Conservation (phyloP, 2,113 vertebrate genomes). For the Emydura subglobosa region DNA sequence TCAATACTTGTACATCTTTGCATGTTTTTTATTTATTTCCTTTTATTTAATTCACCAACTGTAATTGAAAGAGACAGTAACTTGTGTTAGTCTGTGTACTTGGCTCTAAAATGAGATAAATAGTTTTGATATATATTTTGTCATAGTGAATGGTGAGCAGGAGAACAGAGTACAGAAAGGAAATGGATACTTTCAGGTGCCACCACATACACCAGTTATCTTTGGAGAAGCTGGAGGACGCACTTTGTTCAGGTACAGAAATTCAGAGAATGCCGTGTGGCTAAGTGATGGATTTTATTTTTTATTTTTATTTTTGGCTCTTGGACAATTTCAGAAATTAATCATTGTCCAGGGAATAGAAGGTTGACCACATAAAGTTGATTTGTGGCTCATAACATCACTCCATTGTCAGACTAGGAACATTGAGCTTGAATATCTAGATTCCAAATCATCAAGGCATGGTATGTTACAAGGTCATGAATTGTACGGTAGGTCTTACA, state of each 20-base stretch:
- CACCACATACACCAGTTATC: conserved; percentile 98
- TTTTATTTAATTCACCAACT: not conserved
- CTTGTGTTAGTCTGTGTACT: not conserved
- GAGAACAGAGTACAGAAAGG: conserved; percentile 96
- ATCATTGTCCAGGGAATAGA: not conserved
- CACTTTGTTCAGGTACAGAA: conserved; percentile 93
- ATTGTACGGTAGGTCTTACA: not conserved
- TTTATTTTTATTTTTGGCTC: not conserved
- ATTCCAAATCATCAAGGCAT: not conserved
- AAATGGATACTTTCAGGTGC: conserved; percentile 99
- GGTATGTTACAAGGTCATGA: not conserved
- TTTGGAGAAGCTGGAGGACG: conserved; percentile 97
- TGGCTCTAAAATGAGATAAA: not conserved
- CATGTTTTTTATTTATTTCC: not conserved
- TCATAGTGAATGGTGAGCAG: conserved; percentile 93
- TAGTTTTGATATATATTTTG: conserved; percentile 6
- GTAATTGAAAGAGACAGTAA: not conserved
- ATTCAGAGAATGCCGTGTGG: not conserved
- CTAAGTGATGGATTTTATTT: not conserved
- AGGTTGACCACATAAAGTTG: not conserved
- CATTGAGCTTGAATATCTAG: not conserved
- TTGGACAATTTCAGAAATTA: not conserved
- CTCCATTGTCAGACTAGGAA: fast-evolving
- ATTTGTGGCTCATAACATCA: not conserved
- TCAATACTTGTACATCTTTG: not conserved